Evolutionary conservation across 2,113 vertebrate genomes (phyloP).

Genomic region (Centropus bengalensis): DNA sequence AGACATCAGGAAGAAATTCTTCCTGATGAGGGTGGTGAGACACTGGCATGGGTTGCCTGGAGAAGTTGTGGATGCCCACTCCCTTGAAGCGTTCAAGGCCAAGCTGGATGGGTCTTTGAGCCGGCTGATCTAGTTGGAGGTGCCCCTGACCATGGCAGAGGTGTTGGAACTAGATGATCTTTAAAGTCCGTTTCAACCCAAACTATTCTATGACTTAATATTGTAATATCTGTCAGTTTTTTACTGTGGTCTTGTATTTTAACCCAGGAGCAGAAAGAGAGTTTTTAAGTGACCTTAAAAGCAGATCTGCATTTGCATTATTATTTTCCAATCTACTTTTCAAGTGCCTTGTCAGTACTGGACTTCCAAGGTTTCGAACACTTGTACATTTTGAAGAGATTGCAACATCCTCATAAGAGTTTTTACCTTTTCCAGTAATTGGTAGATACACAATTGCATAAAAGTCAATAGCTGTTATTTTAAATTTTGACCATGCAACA

Average conservation of each 20-base stretch:
- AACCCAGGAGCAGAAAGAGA: background rate
- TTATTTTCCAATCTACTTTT: background rate
- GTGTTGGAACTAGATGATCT: no score
- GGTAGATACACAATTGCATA: background rate
- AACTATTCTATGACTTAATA: no score
- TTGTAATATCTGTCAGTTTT: background rate
- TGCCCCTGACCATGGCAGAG: no score
- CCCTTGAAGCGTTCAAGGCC: no score
- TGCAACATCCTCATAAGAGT: background rate
- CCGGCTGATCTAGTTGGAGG: no score
- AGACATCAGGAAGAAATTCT: no score
- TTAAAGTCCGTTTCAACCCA: no score
- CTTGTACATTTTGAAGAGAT: background rate
- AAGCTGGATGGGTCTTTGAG: no score
- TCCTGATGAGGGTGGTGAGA: no score
- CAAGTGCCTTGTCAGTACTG: background rate
- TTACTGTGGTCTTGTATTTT: fast-evolving
- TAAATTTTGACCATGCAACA: background rate
- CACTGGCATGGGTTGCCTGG: no score
- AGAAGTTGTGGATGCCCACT: no score
- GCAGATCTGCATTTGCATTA: background rate
- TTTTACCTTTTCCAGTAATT: background rate
- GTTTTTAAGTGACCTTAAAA: background rate
- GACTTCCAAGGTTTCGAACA: background rate
- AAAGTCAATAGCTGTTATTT: background rate